Base-by-base conservation (phyloP, 2,888 invertebrate genomes). In the Rhamnusium bicolor region DNA sequence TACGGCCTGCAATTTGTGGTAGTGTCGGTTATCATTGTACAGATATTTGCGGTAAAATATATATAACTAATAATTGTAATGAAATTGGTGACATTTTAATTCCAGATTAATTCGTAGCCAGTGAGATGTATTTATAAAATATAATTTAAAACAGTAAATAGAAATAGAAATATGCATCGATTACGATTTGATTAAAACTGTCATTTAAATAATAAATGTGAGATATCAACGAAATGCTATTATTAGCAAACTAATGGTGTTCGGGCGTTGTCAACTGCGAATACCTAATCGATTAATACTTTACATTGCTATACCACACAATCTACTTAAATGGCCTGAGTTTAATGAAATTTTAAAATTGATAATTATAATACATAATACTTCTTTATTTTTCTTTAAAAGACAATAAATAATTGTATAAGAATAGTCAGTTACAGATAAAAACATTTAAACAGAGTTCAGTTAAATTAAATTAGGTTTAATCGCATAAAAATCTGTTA, bases 1-100 rank as follows among this genome's bases (percentile, higher is more conserved):
- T 63, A 58, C 58, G 56, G 62, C 67, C 40, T 14, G 21, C 71
- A 71, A 68, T 70, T 65, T 65, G 70, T 10, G 70, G 70, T 49
- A n/a, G 49, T 29, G 27, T 47, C 24, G 70, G 63, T 70, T 54
- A 16, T 47, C 32, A 46, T n/a, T 49, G 63, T 27, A 58, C 63
- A 70, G 54, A 65, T 70, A 56, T 27, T 65, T 12, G 70, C 32
- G 56, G 65, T 49, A 29, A 58, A 69, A 60, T 51, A 21, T 63
- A 63, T 69, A 60, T 27, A 18, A 58, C 29, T 58, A 58, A 58
- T 58, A 58, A 58, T 58, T 58, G 32, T 32, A 58, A 58, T 32
- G 58, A 58, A 58, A 58, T 32, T 32, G 58, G 16, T 32, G 32
- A 58, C 58, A 58, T 29, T 58, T 58, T 58, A 58, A 32, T 58